Evolutionary conservation across 2,888 invertebrate species (phyloP), one percentile per base, ranked within the genome.

Genomic region (Oegoconia quadripuncta): DNA sequence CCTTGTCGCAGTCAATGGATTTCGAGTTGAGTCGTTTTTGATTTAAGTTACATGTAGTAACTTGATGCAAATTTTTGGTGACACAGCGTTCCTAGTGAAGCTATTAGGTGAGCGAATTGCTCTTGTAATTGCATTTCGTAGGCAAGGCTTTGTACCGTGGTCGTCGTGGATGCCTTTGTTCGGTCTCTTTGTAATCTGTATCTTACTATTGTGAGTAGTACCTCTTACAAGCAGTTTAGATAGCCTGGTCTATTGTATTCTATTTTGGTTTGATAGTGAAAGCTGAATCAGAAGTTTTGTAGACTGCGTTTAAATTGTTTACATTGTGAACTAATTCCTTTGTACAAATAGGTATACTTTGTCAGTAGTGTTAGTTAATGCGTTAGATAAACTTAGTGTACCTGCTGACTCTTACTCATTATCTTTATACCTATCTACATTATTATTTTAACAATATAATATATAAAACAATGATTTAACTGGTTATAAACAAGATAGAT

Each of bases 111-210:
- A 76, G 72, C 69, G 69, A 67, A 83, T 80, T 81, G 86, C 75
- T 74, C 68, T 72, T 62, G 74, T 86, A 82, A 88, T 81, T 86
- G 75, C 67, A 76, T 88, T 86, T 81, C 64, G 83, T 77, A 79
- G 78, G 74, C 82, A 83, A 79, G 76, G 71, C 77, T 81, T 82
- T 81, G 74, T 74, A 61, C 49, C 3, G n/a, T n/a, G 55, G 59
- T 62, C 61, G 65, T 62, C 42, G 59, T 50, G 56, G 53, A 58
- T 58, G 52, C 55, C 71, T 77, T 75, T 75, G 76, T 73, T 66
- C 58, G 58, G 64, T 52, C 59, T 63, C 64, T 64, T 69, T 73
- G 74, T 75, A 69, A 73, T 71, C 74, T 75, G 71, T 71, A 64
- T 64, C 56, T 14, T 34, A 67, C 55, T 64, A 67, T 66, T 62